Conservation (phyloP, 2,113 vertebrate genomes). For the Scomber colias region DNA sequence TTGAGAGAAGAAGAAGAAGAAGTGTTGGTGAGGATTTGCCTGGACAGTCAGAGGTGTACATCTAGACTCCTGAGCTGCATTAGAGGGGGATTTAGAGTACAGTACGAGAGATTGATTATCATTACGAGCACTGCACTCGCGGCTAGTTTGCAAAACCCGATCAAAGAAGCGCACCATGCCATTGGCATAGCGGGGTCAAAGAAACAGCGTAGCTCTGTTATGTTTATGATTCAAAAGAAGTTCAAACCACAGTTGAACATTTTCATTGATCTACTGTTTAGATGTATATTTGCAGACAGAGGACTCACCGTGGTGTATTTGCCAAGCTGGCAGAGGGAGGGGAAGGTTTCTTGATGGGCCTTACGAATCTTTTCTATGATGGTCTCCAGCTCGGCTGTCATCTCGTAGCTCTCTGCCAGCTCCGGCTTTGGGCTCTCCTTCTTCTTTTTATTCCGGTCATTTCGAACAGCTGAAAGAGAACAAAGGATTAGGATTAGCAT, state of each 20-base stretch:
- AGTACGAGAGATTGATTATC: constrained; percentile 54
- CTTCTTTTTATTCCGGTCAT: constrained; percentile 98
- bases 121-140: constrained; percentile 35
- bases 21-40: constrained; percentile 31
- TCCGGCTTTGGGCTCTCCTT: constrained; percentile 94
- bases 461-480: constrained; percentile 91
- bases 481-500: constrained; percentile 43
- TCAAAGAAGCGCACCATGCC: constrained; percentile 22
- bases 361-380: constrained; percentile 97
- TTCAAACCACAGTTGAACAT: neutral
- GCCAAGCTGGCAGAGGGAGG: constrained; percentile 97
- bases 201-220: neutral
- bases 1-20: constrained; percentile 10
- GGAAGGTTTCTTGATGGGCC: constrained; percentile 98
- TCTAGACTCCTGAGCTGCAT: constrained; percentile 38
- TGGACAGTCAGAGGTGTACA: constrained; percentile 15
- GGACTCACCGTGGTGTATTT: constrained; percentile 97
- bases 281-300: neutral
- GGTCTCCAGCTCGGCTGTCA: constrained; percentile 93
- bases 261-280: neutral
- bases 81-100: constrained; percentile 59
- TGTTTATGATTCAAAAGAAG: neutral
- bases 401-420: constrained; percentile 92
- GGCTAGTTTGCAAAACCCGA: constrained; percentile 8
- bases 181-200: neutral